Percentiles rank a stretch among this genome's conserved stretches.
phyloP scores from a whole-genome alignment of 2,797 vertebrate species.

The Danio tinwini region DNA sequence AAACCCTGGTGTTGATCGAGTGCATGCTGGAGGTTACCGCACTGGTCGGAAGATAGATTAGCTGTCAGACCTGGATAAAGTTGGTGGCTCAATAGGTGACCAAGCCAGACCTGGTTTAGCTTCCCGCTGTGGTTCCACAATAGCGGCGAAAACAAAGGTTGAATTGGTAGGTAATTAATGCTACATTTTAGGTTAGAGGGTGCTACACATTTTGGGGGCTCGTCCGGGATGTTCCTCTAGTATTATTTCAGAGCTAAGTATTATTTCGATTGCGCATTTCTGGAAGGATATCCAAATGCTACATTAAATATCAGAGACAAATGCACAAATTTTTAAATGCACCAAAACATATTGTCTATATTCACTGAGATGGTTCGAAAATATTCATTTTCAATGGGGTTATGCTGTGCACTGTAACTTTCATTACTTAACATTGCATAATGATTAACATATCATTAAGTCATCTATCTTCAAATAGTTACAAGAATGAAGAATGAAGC shows the following conservation, averaged over 20 bases:
- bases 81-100: slow-evolving; percentile 28
- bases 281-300: not conserved
- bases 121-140: slow-evolving; percentile 40
- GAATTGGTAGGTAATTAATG: slow-evolving; percentile 37
- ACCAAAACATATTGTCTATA: not conserved
- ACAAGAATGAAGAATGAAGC: no score
- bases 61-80: slow-evolving; percentile 41
- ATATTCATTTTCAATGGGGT: no score
- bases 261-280: not conserved
- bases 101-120: slow-evolving; percentile 26
- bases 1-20: slow-evolving; percentile 49
- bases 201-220: no score
- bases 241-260: no score
- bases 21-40: slow-evolving; percentile 42
- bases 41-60: slow-evolving; percentile 55
- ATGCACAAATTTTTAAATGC: not conserved
- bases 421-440: no score
- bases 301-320: not conserved
- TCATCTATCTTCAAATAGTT: no score
- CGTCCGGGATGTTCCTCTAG: no score
- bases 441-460: no score
- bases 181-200: no score
- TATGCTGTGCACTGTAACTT: no score
- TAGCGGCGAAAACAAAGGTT: slow-evolving; percentile 21
- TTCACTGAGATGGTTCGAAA: slow-evolving; percentile 1